These are phyloP conservation scores for Spinus pinus DNA, from an alignment of 2,797 vertebrate species.

Conservation along the genomic window DNA sequence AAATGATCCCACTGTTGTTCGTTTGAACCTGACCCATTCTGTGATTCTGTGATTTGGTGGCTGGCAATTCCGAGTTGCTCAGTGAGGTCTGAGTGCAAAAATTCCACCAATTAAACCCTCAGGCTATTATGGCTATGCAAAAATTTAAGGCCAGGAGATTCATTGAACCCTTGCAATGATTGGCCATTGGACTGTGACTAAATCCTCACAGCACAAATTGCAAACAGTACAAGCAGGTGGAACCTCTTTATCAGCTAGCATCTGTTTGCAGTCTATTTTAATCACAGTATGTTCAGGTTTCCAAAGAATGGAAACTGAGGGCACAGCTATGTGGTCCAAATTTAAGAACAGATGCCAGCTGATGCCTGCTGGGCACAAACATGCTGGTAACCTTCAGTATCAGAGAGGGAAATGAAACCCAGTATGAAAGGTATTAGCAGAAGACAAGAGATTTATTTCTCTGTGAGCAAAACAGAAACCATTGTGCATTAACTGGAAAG, in stretches of 20 bases:
- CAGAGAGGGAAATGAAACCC: not conserved
- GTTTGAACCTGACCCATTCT: not conserved
- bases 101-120: not conserved
- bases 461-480: not conserved
- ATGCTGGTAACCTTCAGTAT: not conserved
- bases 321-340: not conserved
- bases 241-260: not conserved
- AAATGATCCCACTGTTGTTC: not conserved
- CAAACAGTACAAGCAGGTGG: not conserved
- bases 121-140: not conserved
- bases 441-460: not conserved
- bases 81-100: not conserved
- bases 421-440: not conserved
- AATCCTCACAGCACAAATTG: not conserved
- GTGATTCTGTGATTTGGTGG: not conserved
- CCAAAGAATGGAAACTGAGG: not conserved
- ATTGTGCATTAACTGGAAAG: not conserved
- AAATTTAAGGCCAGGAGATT: not conserved
- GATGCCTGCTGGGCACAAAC: not conserved
- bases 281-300: not conserved
- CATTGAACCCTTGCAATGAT: not conserved
- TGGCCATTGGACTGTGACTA: not conserved
- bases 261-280: slow-evolving; percentile 22
- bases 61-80: not conserved
- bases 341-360: not conserved